A percentile compares a stretch with the other conserved stretches of the same genome.
Evolutionary conservation across 1,140 invertebrate genomes (phyloP).

Genomic region (Heliconius himera): DNA sequence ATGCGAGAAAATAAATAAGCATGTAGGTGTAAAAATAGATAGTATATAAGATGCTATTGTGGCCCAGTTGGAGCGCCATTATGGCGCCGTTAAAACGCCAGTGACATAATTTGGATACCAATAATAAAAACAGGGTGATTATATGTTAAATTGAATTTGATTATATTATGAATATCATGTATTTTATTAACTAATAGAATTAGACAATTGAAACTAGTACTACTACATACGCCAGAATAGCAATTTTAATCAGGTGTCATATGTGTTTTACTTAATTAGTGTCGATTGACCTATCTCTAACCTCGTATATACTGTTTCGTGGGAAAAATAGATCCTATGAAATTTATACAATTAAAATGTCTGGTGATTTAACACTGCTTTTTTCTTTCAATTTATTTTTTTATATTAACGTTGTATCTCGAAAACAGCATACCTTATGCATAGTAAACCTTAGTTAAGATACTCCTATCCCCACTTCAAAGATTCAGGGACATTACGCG

Average conservation of each 20-base stretch:
- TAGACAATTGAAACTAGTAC: background rate
- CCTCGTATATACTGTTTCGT: background rate
- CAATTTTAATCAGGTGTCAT: background rate
- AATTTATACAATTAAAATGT: too few relatives aligned
- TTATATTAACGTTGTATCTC: too few relatives aligned
- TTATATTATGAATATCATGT: background rate
- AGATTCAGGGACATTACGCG: too few relatives aligned
- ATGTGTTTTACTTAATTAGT: constrained; percentile 6
- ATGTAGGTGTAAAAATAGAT: background rate
- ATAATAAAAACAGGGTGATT: background rate
- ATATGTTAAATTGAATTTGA: too few relatives aligned
- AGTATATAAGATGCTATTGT: background rate
- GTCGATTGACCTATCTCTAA: background rate
- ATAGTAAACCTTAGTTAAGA: too few relatives aligned
- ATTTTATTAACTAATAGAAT: background rate
- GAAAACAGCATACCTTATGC: too few relatives aligned
- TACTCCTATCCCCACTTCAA: too few relatives aligned
- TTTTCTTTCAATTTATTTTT: too few relatives aligned
- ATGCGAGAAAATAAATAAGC: background rate
- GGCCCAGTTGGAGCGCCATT: background rate
- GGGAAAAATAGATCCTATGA: background rate
- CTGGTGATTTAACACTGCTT: too few relatives aligned
- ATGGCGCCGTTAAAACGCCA: background rate
- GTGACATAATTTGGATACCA: background rate
- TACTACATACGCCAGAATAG: background rate